Evolutionary conservation across 1,140 invertebrate genomes (phyloP), one percentile per base, ranked within the genome.

Genomic region (Bombus terrestris): DNA sequence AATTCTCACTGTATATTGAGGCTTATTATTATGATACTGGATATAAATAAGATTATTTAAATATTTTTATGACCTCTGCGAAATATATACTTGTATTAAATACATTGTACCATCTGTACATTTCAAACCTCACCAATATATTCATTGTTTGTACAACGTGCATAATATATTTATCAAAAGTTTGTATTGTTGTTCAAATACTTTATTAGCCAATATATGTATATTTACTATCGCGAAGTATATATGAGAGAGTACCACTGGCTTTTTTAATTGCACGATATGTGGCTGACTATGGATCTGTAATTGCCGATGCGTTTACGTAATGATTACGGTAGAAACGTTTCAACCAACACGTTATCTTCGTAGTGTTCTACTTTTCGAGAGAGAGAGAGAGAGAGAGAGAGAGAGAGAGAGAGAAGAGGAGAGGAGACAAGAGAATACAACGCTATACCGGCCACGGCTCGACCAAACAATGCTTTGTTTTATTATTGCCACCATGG

Each of bases 301-400:
- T 47, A 80, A 85, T 88, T 83, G 69, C 18, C 76, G 39, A 74
- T 85, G 87, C 41, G 66, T 89, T 90, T 90, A 85, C 79, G 75
- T 90, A 90, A 88, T 62, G 39, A 89, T 87, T 66, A 69, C 75
- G 39, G 28, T 41, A 57, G 76, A 83, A 64, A 74, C 47, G 25
- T 86, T 79, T 77, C 59, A 75, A 66, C n/a, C 59, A 32, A 71
- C 62, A 41, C 53, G 76, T 89, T 89, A 81, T 86, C 87, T 80
- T 86, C 37, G 35, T 39, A 47, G 57, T 69, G 85, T 86, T 68
- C 85, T 41, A 90, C 76, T 86, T 90, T 90, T n/a, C 13, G 4
- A 84, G 86, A 74, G 76, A 68, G 57, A 73, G 86, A 74, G 32
- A 47, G 47, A 39, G 78, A 12, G 12, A 32, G 12, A 64, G 77